These are phyloP conservation scores for Noctua janthe DNA, from an alignment of 2,888 invertebrate species.

Conservation along the genomic window DNA sequence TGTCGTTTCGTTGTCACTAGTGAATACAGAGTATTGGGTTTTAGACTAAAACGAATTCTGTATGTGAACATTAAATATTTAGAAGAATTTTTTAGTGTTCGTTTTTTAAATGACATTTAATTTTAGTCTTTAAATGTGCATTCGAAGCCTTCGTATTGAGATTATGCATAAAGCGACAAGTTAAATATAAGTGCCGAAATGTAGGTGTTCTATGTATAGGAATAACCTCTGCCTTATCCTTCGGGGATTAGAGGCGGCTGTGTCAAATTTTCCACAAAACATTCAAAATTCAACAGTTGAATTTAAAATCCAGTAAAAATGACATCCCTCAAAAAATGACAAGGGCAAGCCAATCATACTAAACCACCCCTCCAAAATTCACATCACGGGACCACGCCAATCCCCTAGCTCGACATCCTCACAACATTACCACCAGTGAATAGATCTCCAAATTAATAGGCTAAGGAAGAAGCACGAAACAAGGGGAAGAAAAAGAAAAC, in stretches of 20 bases:
- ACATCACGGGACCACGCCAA: constrained; percentile 15
- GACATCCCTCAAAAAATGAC: neutral
- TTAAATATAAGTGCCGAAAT: neutral
- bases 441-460: constrained; percentile 63
- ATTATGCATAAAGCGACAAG: neutral
- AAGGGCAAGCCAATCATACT: constrained; percentile 36
- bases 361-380: constrained; percentile 30
- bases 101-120: neutral
- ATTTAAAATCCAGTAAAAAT: neutral
- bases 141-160: neutral
- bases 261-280: neutral
- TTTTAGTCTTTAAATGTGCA: neutral
- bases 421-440: constrained; percentile 55
- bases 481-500: constrained; percentile 57
- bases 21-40: neutral
- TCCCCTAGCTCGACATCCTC: constrained; percentile 37
- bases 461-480: constrained; percentile 57
- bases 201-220: neutral
- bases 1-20: neutral
- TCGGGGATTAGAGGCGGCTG: neutral
- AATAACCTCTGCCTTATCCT: neutral
- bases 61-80: neutral
- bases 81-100: neutral
- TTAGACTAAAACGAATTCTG: neutral
- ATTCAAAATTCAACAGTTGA: neutral